These are phyloP conservation scores for Melinaea marsaeus DNA, from an alignment of 2,888 invertebrate species.

Conservation along the genomic window DNA sequence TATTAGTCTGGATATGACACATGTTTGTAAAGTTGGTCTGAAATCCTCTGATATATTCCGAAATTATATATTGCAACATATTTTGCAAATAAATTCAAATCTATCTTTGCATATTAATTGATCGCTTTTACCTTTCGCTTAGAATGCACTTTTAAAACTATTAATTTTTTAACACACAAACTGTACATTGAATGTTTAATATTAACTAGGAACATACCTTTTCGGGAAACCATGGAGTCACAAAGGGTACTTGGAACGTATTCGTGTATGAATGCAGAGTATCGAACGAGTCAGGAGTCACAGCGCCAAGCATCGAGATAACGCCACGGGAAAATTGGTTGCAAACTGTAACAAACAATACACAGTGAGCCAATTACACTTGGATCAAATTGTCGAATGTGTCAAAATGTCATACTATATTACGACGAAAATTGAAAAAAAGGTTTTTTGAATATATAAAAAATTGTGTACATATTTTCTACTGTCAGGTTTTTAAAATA, in stretches of 20 bases:
- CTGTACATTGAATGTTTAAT: neutral
- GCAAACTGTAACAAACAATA: slow-evolving; percentile 82
- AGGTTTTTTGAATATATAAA: neutral
- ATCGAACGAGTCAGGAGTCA: slow-evolving; percentile 93
- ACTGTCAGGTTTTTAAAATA: too few species aligned
- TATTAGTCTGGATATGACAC: too few species aligned
- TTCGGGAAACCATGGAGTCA: slow-evolving; percentile 95
- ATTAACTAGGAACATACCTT: slow-evolving; percentile 77
- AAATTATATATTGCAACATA: too few species aligned
- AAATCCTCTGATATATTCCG: too few species aligned
- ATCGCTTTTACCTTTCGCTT: too few species aligned
- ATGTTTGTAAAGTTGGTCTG: too few species aligned
- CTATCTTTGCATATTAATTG: too few species aligned
- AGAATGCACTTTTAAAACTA: neutral
- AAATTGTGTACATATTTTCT: neutral
- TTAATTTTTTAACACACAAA: neutral
- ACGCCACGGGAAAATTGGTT: slow-evolving; percentile 92
- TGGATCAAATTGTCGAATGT: neutral
- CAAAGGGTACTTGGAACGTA: slow-evolving; percentile 95
- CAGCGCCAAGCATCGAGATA: slow-evolving; percentile 91
- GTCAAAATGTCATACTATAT: neutral
- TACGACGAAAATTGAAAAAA: neutral
- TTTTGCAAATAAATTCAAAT: too few species aligned
- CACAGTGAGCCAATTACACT: neutral
- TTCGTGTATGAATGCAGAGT: slow-evolving; percentile 95